phyloP scores from a whole-genome alignment of 2,888 invertebrate species.

The Drepanosiphum platanoidis region DNA sequence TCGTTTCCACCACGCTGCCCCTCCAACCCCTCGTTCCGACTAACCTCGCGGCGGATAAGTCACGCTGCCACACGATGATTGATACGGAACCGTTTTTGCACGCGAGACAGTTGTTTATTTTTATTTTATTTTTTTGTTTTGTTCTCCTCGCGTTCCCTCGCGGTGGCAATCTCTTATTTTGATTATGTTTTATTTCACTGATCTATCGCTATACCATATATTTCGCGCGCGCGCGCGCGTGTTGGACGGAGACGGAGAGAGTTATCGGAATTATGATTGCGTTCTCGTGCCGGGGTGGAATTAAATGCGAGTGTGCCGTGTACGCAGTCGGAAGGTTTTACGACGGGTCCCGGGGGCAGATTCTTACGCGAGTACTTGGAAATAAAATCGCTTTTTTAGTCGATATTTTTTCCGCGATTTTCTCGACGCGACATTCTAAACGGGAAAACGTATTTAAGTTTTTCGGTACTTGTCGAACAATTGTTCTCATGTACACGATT shows the following conservation, averaged over 20 bases:
- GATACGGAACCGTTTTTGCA: conserved; percentile 54
- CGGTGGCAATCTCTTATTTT: conserved; percentile 10
- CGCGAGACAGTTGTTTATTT: conserved; percentile 56
- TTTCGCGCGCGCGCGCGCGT: too few species aligned
- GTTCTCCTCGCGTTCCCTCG: background rate
- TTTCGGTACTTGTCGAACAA: too few species aligned
- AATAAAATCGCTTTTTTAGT: too few species aligned
- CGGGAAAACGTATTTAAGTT: too few species aligned
- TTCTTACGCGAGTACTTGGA: too few species aligned
- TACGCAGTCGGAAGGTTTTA: background rate
- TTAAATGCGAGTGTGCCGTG: background rate
- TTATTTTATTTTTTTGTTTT: too few species aligned
- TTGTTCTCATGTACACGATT: too few species aligned
- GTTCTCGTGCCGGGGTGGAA: background rate
- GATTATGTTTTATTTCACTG: conserved; percentile 43
- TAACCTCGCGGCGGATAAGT: conserved; percentile 37
- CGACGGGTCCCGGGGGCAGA: background rate
- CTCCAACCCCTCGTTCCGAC: too few species aligned
- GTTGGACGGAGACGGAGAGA: background rate
- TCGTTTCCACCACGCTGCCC: background rate
- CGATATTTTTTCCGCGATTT: too few species aligned
- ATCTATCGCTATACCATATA: conserved; percentile 9
- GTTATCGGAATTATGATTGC: conserved; percentile 24
- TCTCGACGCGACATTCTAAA: too few species aligned
- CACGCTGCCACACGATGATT: conserved; percentile 55